Percentiles rank a stretch among this genome's conserved stretches.
Conservation (phyloP, 2,797 vertebrate species). For the Melopsittacus undulatus region DNA sequence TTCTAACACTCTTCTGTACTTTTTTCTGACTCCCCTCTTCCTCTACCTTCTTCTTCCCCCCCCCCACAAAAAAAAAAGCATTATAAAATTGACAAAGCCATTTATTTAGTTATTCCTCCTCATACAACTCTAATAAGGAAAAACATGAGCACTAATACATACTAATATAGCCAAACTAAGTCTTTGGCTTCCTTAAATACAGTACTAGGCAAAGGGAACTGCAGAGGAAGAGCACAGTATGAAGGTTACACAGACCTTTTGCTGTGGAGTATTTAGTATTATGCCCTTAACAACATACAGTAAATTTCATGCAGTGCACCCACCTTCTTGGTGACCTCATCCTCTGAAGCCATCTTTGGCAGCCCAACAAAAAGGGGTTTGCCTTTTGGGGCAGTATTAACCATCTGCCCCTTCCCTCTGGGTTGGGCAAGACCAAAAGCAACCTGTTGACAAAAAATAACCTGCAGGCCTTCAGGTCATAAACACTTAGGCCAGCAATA, state of each 20-base stretch:
- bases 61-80: background rate
- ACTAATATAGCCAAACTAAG: background rate
- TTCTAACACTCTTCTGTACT: background rate
- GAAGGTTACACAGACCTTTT: background rate
- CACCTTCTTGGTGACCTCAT: background rate
- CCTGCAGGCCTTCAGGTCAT: background rate
- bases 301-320: background rate
- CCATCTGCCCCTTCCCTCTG: background rate
- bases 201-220: background rate
- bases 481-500: background rate
- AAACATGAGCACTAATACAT: background rate
- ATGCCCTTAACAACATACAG: background rate
- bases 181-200: background rate
- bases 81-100: background rate
- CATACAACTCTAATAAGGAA: background rate
- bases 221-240: background rate
- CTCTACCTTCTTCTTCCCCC: background rate
- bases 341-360: background rate
- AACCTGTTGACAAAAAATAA: background rate
- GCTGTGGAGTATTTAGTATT: background rate
- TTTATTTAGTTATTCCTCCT: background rate
- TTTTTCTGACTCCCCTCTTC: background rate
- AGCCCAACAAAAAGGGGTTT: accelerated
- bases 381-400: background rate
- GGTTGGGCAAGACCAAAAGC: background rate